These are phyloP conservation scores for Antennarius striatus DNA, from an alignment of 2,113 vertebrate species.

Conservation along the genomic window DNA sequence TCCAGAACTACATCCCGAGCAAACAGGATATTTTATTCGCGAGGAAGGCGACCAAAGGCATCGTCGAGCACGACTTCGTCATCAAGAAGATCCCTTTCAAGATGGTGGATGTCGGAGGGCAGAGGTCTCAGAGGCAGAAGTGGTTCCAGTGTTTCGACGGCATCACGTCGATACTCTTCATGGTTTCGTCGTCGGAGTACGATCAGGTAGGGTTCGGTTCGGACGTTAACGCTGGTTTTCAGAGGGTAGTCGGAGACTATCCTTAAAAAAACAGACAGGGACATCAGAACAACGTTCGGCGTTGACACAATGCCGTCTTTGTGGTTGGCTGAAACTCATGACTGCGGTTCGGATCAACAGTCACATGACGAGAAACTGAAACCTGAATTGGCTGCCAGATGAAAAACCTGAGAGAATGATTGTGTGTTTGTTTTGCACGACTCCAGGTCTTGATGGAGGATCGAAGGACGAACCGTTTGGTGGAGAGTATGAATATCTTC, in stretches of 20 bases:
- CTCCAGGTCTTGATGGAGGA: slow-evolving; percentile 94
- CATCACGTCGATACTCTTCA: slow-evolving; percentile 96
- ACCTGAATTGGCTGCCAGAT: slow-evolving; percentile 37
- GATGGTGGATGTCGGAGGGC: slow-evolving; percentile 97
- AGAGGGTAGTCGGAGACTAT: background rate
- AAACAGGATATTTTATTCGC: slow-evolving; percentile 95
- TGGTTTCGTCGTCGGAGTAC: slow-evolving; percentile 95
- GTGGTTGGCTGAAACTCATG: slow-evolving; percentile 34
- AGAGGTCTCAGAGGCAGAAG: slow-evolving; percentile 95
- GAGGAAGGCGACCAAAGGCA: slow-evolving; percentile 95
- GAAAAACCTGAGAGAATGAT: slow-evolving; percentile 21
- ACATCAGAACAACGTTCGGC: slow-evolving; percentile 19
- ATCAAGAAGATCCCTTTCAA: slow-evolving; percentile 99
- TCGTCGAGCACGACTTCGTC: slow-evolving; percentile 96
- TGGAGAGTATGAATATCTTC: slow-evolving; percentile 98
- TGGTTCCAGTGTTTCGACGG: slow-evolving; percentile 99
- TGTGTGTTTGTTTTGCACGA: slow-evolving; percentile 20
- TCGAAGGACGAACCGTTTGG: slow-evolving; percentile 91
- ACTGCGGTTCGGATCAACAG: slow-evolving; percentile 41
- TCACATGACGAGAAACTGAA: slow-evolving; percentile 57
- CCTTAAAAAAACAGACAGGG: slow-evolving; percentile 19
- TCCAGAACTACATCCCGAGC: slow-evolving; percentile 91
- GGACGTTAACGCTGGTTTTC: background rate
- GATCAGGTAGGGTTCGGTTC: slow-evolving; percentile 80
- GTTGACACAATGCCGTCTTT: slow-evolving; percentile 61